phyloP scores from a whole-genome alignment of 2,113 vertebrate genomes.

The Carlito syrichta region DNA sequence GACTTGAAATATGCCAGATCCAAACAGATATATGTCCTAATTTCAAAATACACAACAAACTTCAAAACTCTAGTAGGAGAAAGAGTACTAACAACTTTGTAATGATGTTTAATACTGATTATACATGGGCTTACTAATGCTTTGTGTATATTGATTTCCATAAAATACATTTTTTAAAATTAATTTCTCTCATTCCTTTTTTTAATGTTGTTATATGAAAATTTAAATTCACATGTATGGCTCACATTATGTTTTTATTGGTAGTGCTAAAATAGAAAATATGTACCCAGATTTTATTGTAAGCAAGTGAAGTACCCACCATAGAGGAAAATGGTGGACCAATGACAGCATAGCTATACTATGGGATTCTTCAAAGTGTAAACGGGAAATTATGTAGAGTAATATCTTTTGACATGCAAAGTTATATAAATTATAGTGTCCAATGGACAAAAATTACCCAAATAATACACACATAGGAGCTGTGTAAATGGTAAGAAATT shows the following conservation, averaged over 20 bases:
- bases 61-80: neutral
- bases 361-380: neutral
- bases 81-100: neutral
- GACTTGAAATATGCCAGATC: neutral
- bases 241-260: neutral
- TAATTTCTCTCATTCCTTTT: neutral
- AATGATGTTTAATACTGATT: neutral
- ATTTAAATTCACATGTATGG: rapidly evolving
- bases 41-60: neutral
- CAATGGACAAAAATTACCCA: neutral
- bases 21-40: neutral
- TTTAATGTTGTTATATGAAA: neutral
- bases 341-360: rapidly evolving
- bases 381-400: neutral
- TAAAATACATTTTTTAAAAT: neutral
- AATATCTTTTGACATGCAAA: no score
- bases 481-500: neutral
- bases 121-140: no score
- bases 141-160: neutral
- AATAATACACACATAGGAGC: no score
- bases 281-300: neutral
- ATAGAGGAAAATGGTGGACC: neutral
- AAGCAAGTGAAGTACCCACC: neutral
- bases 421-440: neutral
- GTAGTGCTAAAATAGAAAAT: no score